Evolutionary conservation across 2,888 invertebrate genomes (phyloP).

Genomic region (Dolichomitus sp.): DNA sequence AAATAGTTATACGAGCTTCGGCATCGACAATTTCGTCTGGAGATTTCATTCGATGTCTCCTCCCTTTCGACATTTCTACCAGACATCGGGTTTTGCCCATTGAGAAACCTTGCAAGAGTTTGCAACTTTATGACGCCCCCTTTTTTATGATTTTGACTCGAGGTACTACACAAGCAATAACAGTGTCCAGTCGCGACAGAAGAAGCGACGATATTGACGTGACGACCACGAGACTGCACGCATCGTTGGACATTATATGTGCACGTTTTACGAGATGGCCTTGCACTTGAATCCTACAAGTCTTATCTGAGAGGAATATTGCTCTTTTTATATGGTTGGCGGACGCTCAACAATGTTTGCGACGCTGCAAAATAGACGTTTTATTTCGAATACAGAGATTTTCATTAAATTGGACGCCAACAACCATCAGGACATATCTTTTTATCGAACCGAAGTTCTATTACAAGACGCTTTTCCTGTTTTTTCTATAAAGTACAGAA

Average conservation of each 20-base stretch:
- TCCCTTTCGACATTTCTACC: slow-evolving; percentile 19
- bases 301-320: slow-evolving; percentile 18
- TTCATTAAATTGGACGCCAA: slow-evolving; percentile 2
- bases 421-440: not conserved
- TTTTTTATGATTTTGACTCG: slow-evolving; percentile 22
- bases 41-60: not conserved
- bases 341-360: not conserved
- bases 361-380: slow-evolving; percentile 1
- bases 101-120: not conserved
- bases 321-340: not conserved
- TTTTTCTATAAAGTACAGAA: not conserved
- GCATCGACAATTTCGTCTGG: not conserved
- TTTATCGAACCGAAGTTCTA: not conserved
- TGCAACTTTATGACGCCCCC: slow-evolving; percentile 36
- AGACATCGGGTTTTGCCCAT: not conserved
- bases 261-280: slow-evolving; percentile 17
- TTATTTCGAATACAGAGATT: not conserved
- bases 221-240: slow-evolving; percentile 18
- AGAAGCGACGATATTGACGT: slow-evolving; percentile 26
- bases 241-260: slow-evolving; percentile 19
- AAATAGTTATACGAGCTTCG: slow-evolving; percentile 26
- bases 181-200: slow-evolving; percentile 19
- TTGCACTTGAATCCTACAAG: slow-evolving; percentile 31
- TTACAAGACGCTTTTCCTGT: not conserved
- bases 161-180: not conserved